Evolutionary conservation across 2,797 vertebrate genomes (phyloP), one percentile per base, ranked within the genome.

Genomic region (Sebastes melanostomus): DNA sequence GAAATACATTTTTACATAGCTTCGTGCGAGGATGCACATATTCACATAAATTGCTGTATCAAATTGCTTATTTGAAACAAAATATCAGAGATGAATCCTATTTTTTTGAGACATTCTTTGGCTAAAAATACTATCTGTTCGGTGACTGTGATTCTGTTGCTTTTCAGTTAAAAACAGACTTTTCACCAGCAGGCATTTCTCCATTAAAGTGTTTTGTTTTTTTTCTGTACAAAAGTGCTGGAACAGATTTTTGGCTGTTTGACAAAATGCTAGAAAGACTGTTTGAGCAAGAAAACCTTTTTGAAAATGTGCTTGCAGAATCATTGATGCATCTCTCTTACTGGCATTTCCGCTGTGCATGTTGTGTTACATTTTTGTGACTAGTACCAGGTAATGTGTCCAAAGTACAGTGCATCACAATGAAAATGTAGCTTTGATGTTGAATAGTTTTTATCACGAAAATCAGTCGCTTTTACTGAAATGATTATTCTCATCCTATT

Each of bases 181-280:
- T 62, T 38, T 75, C 9, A 52, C 54, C 36, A 20, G 50, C 29
- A 74, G 1, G 1, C 20, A 13, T 54, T 20, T 50, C 18, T 78
- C 1, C 0, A 56, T 72, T 36, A 24, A 68, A 66, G 11, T n/a
- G 50, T 27, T 10, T 63, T 29, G 27, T 75, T 22, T 32, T 50
- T n/a, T 42, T 50, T 30, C 54, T 52, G 60, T 11, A 46, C 42
- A 11, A 32, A 30, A 62, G 27, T 52, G 66, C 24, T 71, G 27
- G 16, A 65, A 58, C 30, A 55, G 30, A 70, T 63, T 66, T 69
- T 32, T 81, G 77, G 69, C 65, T 32, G 22, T 34, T 78, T 71
- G 42, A 71, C 70, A 80, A 72, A 34, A 67, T 66, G 32, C 10
- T 5, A 38, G 4, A 75, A 52, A 69, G 10, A 61, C 25, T 70